Conservation (phyloP, 2,888 invertebrate genomes). For the Scaptomyza cyrtandrae region DNA sequence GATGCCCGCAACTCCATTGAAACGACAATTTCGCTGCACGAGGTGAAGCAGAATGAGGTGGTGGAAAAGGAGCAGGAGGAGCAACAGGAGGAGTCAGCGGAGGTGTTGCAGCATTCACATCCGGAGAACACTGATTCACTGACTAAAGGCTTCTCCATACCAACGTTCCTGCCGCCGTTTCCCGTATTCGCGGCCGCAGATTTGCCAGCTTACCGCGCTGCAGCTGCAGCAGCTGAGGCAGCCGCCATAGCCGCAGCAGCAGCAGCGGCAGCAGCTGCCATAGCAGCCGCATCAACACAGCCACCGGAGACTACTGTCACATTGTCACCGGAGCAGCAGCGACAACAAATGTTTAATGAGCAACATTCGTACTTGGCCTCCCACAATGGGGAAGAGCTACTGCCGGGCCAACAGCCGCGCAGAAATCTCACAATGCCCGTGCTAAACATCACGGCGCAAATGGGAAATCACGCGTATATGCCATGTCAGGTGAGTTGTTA, state of each 20-base stretch:
- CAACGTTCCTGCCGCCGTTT: conserved; percentile 82
- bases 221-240: conserved; percentile 63
- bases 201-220: conserved; percentile 76
- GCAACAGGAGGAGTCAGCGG: conserved; percentile 14
- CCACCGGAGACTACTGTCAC: conserved; percentile 52
- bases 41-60: neutral
- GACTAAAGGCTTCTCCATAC: conserved; percentile 82
- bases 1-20: conserved; percentile 73
- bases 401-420: conserved; percentile 50
- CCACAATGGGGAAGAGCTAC: conserved; percentile 56
- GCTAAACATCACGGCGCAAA: conserved; percentile 95
- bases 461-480: conserved; percentile 95
- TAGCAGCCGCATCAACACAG: conserved; percentile 46
- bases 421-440: conserved; percentile 77
- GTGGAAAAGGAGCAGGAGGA: neutral
- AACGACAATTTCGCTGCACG: conserved; percentile 31
- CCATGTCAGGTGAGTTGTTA: conserved; percentile 90
- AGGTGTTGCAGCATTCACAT: conserved; percentile 44
- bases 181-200: conserved; percentile 81
- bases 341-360: conserved; percentile 74
- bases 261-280: conserved; percentile 49
- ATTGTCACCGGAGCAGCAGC: conserved; percentile 72
- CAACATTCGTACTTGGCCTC: conserved; percentile 80
- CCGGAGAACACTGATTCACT: conserved; percentile 75
- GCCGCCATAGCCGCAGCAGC: conserved; percentile 53